phyloP scores from a whole-genome alignment of 2,113 vertebrate species.

The Aptenodytes forsteri region DNA sequence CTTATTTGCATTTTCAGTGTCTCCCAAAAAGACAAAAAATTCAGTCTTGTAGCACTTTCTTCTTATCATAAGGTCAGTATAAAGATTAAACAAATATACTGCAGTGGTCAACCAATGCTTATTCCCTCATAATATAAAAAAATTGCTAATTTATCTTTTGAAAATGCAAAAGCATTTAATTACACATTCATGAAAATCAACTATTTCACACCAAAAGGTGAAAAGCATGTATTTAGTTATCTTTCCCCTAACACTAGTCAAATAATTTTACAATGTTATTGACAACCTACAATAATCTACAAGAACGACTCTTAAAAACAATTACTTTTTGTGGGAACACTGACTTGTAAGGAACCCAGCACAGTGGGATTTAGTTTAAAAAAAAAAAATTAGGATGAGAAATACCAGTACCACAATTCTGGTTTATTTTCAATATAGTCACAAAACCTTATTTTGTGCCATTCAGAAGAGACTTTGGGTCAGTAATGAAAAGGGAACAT shows the following conservation, averaged over 20 bases:
- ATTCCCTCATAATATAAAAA: neutral
- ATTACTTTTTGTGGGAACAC: neutral
- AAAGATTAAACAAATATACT: constrained; percentile 24
- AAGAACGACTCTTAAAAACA: neutral
- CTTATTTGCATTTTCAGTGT: constrained; percentile 43
- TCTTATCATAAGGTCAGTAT: neutral
- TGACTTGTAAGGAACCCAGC: neutral
- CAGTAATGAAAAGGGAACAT: neutral
- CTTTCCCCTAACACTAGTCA: neutral
- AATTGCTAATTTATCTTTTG: neutral
- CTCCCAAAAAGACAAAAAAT: neutral
- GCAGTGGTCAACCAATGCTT: neutral
- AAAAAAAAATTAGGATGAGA: neutral
- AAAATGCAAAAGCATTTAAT: neutral
- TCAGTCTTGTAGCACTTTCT: neutral
- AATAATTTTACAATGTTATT: neutral
- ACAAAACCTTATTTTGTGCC: neutral
- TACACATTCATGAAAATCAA: neutral
- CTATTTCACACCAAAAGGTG: neutral
- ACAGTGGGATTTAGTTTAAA: neutral
- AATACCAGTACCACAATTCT: neutral
- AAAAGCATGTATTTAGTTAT: neutral
- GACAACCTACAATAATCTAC: neutral
- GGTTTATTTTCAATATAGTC: neutral
- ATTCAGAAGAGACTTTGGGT: neutral